Percentiles rank a stretch among this genome's conserved stretches.
phyloP scores from a whole-genome alignment of 2,113 vertebrate genomes.

The Rhea americana region DNA sequence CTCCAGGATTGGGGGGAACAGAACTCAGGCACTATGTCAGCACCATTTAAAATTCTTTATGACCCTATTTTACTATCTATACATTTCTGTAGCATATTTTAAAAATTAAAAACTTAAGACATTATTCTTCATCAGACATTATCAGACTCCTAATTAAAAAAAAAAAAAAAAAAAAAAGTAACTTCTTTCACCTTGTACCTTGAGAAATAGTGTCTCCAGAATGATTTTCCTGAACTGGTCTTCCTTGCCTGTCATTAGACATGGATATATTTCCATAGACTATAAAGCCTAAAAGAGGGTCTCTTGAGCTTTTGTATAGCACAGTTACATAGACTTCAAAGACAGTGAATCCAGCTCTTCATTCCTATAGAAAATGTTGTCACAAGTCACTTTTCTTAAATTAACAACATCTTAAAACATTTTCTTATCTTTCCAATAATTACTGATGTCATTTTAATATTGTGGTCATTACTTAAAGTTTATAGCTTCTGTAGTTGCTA shows the following conservation, averaged over 20 bases:
- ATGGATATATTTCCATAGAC: too few species aligned
- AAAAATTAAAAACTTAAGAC: neutral
- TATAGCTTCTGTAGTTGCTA: neutral
- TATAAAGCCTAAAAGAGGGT: neutral
- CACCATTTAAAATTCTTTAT: neutral
- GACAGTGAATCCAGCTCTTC: neutral
- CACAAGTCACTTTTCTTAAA: neutral
- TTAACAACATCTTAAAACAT: neutral
- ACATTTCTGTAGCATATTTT: fast-evolving
- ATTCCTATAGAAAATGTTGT: neutral
- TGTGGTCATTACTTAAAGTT: neutral
- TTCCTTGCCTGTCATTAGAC: neutral
- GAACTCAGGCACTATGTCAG: neutral
- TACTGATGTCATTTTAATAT: neutral
- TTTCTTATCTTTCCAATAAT: neutral
- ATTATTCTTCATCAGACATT: neutral
- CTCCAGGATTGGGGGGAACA: neutral
- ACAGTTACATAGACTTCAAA: neutral
- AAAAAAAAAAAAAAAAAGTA: neutral
- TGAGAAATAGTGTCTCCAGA: neutral
- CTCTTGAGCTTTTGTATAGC: neutral
- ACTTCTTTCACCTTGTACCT: neutral
- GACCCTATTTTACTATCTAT: neutral
- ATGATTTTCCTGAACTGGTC: neutral
- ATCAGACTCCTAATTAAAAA: neutral